Evolutionary conservation across 2,888 invertebrate genomes (phyloP).

Genomic region (Pseudeuparius sepicola): DNA sequence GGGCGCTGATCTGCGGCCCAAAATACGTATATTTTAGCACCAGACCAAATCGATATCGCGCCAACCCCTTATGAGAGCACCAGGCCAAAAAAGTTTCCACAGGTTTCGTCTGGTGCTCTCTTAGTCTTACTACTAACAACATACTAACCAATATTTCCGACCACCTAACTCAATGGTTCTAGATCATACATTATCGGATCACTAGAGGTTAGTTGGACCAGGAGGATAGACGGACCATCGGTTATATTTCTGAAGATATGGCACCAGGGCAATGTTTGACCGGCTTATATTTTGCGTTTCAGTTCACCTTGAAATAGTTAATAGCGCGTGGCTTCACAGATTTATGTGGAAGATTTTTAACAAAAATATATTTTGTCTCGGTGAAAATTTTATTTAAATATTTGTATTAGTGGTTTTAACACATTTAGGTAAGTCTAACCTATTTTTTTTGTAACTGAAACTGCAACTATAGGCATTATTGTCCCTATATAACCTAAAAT

Average conservation of each 20-base stretch:
- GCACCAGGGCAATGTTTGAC: background rate
- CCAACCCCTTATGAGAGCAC: too few relatives aligned
- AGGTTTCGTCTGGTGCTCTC: too few relatives aligned
- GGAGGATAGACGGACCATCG: too few relatives aligned
- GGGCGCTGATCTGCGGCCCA: too few relatives aligned
- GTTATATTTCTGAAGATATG: conserved; percentile 4
- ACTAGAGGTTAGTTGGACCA: too few relatives aligned
- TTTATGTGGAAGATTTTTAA: conserved; percentile 10
- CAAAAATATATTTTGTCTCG: conserved; percentile 7
- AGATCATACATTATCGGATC: too few relatives aligned
- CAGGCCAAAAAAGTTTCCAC: too few relatives aligned
- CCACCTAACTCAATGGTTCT: too few relatives aligned
- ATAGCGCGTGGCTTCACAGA: conserved; percentile 4
- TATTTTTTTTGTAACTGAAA: conserved; percentile 6
- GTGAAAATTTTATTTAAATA: conserved; percentile 7
- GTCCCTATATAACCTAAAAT: conserved; percentile 1
- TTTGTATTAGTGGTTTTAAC: conserved; percentile 8
- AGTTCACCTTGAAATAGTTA: conserved; percentile 9
- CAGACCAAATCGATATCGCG: too few relatives aligned
- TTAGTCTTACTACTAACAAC: too few relatives aligned
- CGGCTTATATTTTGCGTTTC: conserved; percentile 7
- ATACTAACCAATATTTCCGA: too few relatives aligned
- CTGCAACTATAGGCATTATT: conserved; percentile 2
- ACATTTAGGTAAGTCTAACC: conserved; percentile 6
- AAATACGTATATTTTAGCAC: too few relatives aligned